Evolutionary conservation across 2,888 invertebrate species (phyloP), one percentile per base, ranked within the genome.

Genomic region (Eupithecia vulgata): DNA sequence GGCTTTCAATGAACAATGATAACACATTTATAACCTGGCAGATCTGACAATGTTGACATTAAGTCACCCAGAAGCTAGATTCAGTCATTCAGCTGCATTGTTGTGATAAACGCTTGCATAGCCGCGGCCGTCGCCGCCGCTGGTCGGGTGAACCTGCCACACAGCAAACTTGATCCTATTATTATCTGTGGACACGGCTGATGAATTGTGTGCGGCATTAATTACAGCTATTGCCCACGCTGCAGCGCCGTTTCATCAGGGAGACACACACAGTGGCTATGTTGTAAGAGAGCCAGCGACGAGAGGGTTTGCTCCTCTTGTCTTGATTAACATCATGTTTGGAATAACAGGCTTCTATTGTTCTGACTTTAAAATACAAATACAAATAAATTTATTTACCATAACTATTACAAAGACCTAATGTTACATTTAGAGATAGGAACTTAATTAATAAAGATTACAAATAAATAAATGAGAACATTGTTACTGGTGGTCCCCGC

Each of bases 211-310:
- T 71, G 70, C 45, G 57, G 57, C 45, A 72, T 70, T 67, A 67
- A 75, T 75, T 72, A 40, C 59, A 34, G 67, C 59, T 65, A 72
- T 68, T 72, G 75, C 72, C 67, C 57, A 67, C 45, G 25, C 42
- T n/a, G n/a, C n/a, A n/a, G n/a, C n/a, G n/a, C n/a, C n/a, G 37
- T 35, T 74, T 68, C 68, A 68, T 66, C 48, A 61, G 35, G 65
- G 68, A 45, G 67, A 68, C 48, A n/a, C n/a, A n/a, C n/a, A 66
- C 71, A 71, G 59, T 52, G 34, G 6, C 17, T 34, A 48, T 64
- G 59, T 68, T 69, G 68, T 52, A 3, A 10, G 57, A 66, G 35
- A 35, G 17, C 67, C 61, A 67, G 42, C 34, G 30, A 34, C n/a
- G 13, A 34, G 13, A n/a, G n/a, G 30, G 1, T 61, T 13, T 15